A percentile compares a stretch with the other conserved stretches of the same genome.
These are phyloP conservation scores for Noturus placidus DNA, from an alignment of 2,113 vertebrate species.

Conservation along the genomic window DNA sequence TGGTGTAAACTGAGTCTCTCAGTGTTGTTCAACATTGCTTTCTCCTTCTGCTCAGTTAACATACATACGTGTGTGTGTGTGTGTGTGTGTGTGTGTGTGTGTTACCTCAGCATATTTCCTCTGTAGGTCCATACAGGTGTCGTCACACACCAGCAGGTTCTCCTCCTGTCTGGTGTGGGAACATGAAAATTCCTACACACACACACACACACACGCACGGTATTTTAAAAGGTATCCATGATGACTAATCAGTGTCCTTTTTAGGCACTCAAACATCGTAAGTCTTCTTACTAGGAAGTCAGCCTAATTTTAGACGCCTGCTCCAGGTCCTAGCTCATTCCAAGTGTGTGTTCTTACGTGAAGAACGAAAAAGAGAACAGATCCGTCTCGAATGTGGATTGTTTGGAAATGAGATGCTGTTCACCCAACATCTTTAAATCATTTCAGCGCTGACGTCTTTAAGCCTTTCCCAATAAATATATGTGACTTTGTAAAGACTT, in stretches of 20 bases:
- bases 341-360: background rate
- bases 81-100: conserved; percentile 27
- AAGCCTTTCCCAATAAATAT: background rate
- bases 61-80: conserved; percentile 6
- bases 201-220: conserved; percentile 29
- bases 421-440: conserved; percentile 1
- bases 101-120: conserved; percentile 84
- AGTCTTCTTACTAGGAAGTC: background rate
- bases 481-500: background rate
- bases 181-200: conserved; percentile 81
- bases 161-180: conserved; percentile 70
- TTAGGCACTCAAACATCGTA: background rate
- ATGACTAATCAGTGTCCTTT: background rate
- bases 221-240: background rate
- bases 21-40: background rate
- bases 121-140: conserved; percentile 83
- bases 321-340: background rate
- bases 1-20: background rate
- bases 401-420: background rate
- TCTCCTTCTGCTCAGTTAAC: background rate
- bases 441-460: background rate
- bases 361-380: background rate
- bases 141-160: conserved; percentile 78
- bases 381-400: background rate
- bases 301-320: background rate